phyloP scores from a whole-genome alignment of 2,888 invertebrate species.

The Pyrocoelia pectoralis region DNA sequence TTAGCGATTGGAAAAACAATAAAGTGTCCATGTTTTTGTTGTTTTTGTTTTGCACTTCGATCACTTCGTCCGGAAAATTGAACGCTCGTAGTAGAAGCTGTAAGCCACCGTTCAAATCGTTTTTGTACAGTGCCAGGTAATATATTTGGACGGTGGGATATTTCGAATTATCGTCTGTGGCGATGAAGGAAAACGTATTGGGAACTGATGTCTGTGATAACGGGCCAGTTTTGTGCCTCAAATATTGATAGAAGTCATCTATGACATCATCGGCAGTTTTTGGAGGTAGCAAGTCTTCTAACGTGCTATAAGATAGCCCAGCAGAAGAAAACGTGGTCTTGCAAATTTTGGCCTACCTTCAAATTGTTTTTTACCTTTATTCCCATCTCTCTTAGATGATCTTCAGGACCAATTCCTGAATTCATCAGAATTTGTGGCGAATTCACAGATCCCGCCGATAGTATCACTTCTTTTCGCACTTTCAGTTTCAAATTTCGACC shows the following conservation, averaged over 20 bases:
- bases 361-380: conserved; percentile 46
- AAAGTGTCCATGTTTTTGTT: conserved; percentile 48
- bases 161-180: conserved; percentile 57
- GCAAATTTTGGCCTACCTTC: conserved; percentile 54
- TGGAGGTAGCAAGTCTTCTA: conserved; percentile 22
- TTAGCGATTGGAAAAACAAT: conserved; percentile 12
- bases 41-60: conserved; percentile 42
- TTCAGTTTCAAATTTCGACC: conserved; percentile 45
- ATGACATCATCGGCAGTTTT: conserved; percentile 19
- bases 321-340: conserved; percentile 54
- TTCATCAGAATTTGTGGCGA: conserved; percentile 68
- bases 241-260: conserved; percentile 59
- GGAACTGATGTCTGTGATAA: conserved; percentile 56
- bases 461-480: conserved; percentile 77
- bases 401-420: conserved; percentile 64
- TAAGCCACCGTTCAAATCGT: conserved; percentile 51
- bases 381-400: conserved; percentile 53
- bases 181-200: conserved; percentile 62
- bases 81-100: conserved; percentile 37
- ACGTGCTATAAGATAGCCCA: conserved; percentile 33
- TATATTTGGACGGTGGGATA: conserved; percentile 45
- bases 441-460: conserved; percentile 71
- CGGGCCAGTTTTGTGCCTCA: conserved; percentile 62
- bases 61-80: conserved; percentile 44
- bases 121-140: conserved; percentile 44